phyloP scores from a whole-genome alignment of 2,113 vertebrate species.

The Syrrhaptes paradoxus region DNA sequence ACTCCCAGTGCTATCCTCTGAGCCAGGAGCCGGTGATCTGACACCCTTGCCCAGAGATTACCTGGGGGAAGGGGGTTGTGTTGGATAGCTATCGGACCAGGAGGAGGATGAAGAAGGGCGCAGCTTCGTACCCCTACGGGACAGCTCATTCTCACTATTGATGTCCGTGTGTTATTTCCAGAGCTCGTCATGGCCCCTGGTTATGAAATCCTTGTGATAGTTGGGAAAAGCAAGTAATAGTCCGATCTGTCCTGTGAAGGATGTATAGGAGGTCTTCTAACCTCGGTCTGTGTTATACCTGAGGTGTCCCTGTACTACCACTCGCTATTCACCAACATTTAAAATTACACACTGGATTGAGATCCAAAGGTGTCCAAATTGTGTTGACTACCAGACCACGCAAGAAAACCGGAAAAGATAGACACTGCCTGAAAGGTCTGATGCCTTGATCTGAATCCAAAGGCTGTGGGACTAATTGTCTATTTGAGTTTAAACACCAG shows the following conservation, averaged over 20 bases:
- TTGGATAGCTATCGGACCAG: background rate
- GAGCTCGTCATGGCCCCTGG: background rate
- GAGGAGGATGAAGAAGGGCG: background rate
- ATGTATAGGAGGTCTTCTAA: background rate
- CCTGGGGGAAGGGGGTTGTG: no score
- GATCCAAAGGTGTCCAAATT: background rate
- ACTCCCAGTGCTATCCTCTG: background rate
- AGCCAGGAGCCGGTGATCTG: background rate
- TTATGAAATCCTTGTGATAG: background rate
- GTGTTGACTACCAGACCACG: background rate
- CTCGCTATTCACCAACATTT: background rate
- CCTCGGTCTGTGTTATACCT: rapidly evolving
- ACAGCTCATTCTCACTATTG: background rate
- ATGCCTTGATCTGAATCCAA: background rate
- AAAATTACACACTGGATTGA: background rate
- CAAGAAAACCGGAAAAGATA: rapidly evolving
- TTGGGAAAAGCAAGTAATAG: background rate
- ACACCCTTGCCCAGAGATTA: rapidly evolving
- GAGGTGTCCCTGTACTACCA: background rate
- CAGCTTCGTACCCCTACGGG: background rate
- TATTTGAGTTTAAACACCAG: background rate
- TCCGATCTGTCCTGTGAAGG: background rate
- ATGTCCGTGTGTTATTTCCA: background rate
- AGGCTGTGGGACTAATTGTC: background rate
- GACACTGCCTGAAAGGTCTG: background rate